phyloP scores from a whole-genome alignment of 2,797 vertebrate species.

The Muscicapa comitata region DNA sequence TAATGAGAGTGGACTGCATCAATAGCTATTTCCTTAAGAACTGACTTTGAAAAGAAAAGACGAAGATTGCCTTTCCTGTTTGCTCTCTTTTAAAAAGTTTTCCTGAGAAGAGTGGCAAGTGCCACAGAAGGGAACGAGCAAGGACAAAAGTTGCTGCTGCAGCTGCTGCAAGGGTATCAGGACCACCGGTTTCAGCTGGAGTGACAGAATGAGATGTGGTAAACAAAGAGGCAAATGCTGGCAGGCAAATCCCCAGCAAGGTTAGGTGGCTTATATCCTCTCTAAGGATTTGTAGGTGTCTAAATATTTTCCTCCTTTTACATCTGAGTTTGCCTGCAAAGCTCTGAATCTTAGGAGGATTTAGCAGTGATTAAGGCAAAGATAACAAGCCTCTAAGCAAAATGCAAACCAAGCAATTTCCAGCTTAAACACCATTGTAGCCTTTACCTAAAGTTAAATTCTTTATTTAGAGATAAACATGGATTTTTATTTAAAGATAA shows the following conservation, averaged over 20 bases:
- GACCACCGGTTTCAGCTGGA: background rate
- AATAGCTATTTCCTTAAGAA: background rate
- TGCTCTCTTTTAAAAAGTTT: background rate
- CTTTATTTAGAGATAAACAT: background rate
- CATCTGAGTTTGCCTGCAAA: background rate
- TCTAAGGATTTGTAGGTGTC: background rate
- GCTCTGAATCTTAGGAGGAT: background rate
- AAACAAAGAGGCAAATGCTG: background rate
- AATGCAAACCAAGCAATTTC: background rate
- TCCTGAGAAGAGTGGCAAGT: background rate
- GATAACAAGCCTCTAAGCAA: background rate
- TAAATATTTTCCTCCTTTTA: background rate
- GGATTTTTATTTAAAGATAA: background rate
- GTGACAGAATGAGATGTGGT: background rate
- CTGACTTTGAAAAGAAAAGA: background rate
- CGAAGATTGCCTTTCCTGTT: background rate
- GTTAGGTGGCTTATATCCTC: background rate
- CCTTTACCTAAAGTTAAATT: background rate
- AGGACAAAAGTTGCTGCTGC: background rate
- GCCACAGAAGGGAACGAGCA: background rate
- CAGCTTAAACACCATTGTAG: background rate
- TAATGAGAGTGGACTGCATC: background rate
- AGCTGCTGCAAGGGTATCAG: background rate
- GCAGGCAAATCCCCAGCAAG: background rate
- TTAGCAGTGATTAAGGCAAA: conserved; percentile 22